Percentiles rank a stretch among this genome's conserved stretches.
These are phyloP conservation scores for Bactericera cockerelli DNA, from an alignment of 1,140 invertebrate species.

Conservation along the genomic window DNA sequence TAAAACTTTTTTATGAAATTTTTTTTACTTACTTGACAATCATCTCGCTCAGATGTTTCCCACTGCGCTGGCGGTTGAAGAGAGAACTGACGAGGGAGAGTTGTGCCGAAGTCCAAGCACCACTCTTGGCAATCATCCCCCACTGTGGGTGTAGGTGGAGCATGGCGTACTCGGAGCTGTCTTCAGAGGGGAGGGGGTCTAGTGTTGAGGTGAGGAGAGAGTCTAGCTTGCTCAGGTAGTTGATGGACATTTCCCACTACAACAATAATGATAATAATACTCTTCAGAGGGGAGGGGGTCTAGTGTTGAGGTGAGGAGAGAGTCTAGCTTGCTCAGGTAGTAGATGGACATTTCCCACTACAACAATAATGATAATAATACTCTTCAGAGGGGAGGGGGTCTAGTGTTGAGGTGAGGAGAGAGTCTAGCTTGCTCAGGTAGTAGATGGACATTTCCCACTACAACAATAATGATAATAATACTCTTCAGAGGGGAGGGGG, in stretches of 20 bases:
- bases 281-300: too few species aligned
- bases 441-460: too few species aligned
- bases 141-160: slow-evolving; percentile 51
- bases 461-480: too few species aligned
- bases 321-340: too few species aligned
- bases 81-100: slow-evolving; percentile 44
- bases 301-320: too few species aligned
- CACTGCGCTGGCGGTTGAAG: neutral
- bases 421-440: too few species aligned
- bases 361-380: too few species aligned
- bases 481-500: slow-evolving; percentile 40
- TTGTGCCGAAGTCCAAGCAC: slow-evolving; percentile 57
- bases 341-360: too few species aligned
- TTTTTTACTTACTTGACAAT: slow-evolving; percentile 7
- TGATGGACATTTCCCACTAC: slow-evolving; percentile 49
- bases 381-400: too few species aligned
- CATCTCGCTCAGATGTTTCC: slow-evolving; percentile 6
- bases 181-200: slow-evolving; percentile 40
- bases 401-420: too few species aligned
- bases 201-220: slow-evolving; percentile 45
- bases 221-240: slow-evolving; percentile 48
- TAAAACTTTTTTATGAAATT: too few species aligned
- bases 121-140: slow-evolving; percentile 58
- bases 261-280: slow-evolving; percentile 26
- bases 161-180: slow-evolving; percentile 52